Conservation (phyloP, 2,797 vertebrate genomes). For the Spatula versicolor region DNA sequence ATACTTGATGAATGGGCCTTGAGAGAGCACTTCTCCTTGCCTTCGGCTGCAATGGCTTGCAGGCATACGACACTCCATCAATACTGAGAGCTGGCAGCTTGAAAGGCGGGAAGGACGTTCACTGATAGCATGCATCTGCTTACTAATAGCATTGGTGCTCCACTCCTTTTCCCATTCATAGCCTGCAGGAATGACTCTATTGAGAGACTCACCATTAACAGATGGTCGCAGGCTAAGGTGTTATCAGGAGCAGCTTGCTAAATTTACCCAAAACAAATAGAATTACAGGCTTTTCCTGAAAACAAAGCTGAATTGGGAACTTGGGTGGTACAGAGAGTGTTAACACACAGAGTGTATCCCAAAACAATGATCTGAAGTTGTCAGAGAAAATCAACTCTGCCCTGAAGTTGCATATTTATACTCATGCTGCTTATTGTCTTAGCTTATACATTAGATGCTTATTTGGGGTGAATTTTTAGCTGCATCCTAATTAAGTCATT, state of each 20-base stretch:
- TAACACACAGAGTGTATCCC: background rate
- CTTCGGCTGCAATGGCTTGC: conserved; percentile 63
- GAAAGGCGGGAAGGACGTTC: conserved; percentile 73
- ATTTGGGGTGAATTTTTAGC: conserved; percentile 37
- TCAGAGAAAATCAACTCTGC: background rate
- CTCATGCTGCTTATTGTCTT: conserved; percentile 1
- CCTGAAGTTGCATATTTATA: conserved; percentile 12
- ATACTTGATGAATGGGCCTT: conserved; percentile 71
- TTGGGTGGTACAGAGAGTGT: conserved; percentile 49
- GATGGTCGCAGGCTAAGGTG: conserved; percentile 78
- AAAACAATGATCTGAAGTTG: background rate
- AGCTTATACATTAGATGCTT: conserved; percentile 1
- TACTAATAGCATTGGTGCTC: conserved; percentile 62
- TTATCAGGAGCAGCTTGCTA: conserved; percentile 80
- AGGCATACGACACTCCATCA: conserved; percentile 78
- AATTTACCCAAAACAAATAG: conserved; percentile 79
- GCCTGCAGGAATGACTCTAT: conserved; percentile 74
- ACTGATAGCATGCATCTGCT: conserved; percentile 79
- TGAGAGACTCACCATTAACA: conserved; percentile 73
- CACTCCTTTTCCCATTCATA: conserved; percentile 65
- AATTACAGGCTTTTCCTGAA: conserved; percentile 75
- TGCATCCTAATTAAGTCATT: conserved; percentile 53
- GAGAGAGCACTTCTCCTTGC: conserved; percentile 75
- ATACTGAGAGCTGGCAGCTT: conserved; percentile 79
- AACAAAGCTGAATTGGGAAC: conserved; percentile 66